phyloP scores from a whole-genome alignment of 2,113 vertebrate genomes.

The Grammomys dolichurus region DNA sequence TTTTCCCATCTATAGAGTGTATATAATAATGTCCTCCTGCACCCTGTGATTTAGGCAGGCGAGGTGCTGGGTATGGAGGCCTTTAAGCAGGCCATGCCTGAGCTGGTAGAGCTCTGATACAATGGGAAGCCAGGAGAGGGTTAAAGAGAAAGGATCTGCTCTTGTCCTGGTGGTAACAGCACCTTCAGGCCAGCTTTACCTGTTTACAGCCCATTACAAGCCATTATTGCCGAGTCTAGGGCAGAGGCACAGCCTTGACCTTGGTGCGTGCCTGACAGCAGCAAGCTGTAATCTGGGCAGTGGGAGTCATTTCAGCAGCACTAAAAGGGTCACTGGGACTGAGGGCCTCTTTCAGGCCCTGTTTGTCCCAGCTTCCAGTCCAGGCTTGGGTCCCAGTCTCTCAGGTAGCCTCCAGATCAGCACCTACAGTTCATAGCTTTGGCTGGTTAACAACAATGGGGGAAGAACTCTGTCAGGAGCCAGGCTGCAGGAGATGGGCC shows the following conservation, averaged over 20 bases:
- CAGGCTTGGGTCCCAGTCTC: neutral
- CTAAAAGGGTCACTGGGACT: conserved; percentile 39
- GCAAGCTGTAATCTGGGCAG: conserved; percentile 67
- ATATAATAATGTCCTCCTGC: neutral
- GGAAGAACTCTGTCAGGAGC: neutral
- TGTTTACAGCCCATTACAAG: conserved; percentile 82
- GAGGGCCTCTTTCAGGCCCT: conserved; percentile 69
- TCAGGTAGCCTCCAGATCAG: neutral
- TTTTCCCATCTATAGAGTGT: neutral
- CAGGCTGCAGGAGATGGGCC: neutral
- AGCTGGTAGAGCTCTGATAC: neutral
- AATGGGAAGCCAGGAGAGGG: conserved; percentile 59
- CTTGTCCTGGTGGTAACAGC: neutral
- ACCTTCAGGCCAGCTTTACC: conserved; percentile 66
- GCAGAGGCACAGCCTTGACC: conserved; percentile 74
- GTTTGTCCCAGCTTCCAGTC: neutral
- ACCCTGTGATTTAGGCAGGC: neutral
- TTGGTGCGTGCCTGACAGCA: conserved; percentile 75
- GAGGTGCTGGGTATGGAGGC: neutral
- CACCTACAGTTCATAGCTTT: neutral
- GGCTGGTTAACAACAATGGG: neutral
- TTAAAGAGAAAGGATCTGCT: conserved; percentile 63
- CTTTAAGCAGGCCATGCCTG: neutral
- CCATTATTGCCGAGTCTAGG: conserved; percentile 77
- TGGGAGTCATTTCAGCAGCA: conserved; percentile 39